A percentile compares a stretch with the other conserved stretches of the same genome.
phyloP scores from a whole-genome alignment of 2,113 vertebrate genomes.

The Triplophysa dalaica region DNA sequence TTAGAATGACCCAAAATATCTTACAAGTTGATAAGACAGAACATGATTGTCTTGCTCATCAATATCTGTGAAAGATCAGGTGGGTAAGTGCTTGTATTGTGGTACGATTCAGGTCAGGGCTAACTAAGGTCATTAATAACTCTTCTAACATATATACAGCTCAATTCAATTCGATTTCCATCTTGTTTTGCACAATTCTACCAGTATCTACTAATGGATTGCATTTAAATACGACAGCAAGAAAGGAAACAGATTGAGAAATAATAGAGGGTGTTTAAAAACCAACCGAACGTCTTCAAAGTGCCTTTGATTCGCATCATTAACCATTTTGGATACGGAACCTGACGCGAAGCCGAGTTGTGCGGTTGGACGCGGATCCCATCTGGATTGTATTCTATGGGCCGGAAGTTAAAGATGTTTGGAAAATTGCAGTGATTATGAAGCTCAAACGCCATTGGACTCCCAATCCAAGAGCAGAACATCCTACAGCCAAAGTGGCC shows the following conservation, averaged over 20 bases:
- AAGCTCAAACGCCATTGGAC: conserved; percentile 82
- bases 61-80: no score
- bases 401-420: conserved; percentile 78
- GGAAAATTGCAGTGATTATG: conserved; percentile 82
- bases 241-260: conserved; percentile 1
- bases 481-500: conserved; percentile 82
- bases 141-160: not conserved
- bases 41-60: no score
- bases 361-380: conserved; percentile 70
- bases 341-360: conserved; percentile 72
- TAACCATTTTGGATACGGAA: conserved; percentile 73
- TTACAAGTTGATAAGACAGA: no score
- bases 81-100: no score
- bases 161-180: not conserved
- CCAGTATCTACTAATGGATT: not conserved
- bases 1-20: no score
- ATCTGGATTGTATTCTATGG: conserved; percentile 73
- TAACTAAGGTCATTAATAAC: not conserved
- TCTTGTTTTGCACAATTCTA: not conserved
- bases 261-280: conserved; percentile 55
- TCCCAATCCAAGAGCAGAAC: conserved; percentile 84
- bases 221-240: conserved; percentile 5
- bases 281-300: conserved; percentile 65
- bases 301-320: conserved; percentile 76
- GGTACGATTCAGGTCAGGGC: no score